These are phyloP conservation scores for Gopherus flavomarginatus DNA, from an alignment of 2,113 vertebrate genomes.

Conservation along the genomic window DNA sequence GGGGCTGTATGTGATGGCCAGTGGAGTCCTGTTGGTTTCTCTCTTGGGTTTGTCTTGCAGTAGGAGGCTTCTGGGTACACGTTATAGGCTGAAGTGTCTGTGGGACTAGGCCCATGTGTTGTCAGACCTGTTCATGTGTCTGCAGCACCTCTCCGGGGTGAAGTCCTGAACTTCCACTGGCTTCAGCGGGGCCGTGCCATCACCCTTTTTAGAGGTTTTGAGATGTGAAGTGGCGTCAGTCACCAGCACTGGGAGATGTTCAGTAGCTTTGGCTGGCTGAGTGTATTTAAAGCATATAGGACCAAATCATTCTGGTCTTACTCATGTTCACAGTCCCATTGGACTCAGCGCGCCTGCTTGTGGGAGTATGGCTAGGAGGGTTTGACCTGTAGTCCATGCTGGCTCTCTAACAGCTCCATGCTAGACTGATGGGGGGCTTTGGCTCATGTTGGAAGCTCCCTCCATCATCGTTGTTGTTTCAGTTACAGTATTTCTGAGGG, in stretches of 20 bases:
- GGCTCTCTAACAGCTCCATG: neutral
- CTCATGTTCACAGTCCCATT: neutral
- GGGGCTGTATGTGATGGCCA: too few species aligned
- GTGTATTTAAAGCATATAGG: neutral
- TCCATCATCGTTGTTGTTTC: neutral
- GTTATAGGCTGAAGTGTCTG: neutral
- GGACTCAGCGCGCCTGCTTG: neutral
- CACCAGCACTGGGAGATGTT: fast-evolving
- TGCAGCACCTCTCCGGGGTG: too few species aligned
- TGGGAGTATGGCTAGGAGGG: neutral
- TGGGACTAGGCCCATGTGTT: neutral
- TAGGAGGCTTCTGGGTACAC: too few species aligned
- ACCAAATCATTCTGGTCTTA: neutral
- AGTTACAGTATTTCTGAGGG: neutral
- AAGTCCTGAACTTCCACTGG: neutral
- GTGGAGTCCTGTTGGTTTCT: too few species aligned
- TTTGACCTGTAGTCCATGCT: neutral
- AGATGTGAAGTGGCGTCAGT: neutral
- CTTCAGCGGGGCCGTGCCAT: neutral
- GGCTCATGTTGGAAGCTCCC: neutral
- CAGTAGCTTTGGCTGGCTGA: too few species aligned
- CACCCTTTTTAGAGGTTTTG: neutral
- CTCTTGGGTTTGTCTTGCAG: too few species aligned
- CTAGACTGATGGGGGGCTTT: neutral
- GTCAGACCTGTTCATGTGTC: too few species aligned